Conservation (phyloP, 2,113 vertebrate genomes). For the Neotoma lepida region DNA sequence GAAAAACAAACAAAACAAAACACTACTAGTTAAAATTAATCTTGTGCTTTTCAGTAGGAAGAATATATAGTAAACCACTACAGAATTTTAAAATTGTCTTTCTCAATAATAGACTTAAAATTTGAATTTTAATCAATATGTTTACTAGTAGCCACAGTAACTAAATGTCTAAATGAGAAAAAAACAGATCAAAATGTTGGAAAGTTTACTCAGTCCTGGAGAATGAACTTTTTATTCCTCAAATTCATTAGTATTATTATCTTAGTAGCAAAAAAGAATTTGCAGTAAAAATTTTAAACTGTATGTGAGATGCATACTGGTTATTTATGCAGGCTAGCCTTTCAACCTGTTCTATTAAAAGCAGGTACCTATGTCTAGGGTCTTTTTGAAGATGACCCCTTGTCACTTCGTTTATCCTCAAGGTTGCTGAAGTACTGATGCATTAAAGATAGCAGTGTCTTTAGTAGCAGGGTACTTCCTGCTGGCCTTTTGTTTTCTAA, state of each 20-base stretch:
- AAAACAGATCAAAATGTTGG: not conserved
- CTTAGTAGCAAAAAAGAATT: not conserved
- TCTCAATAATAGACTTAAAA: not conserved
- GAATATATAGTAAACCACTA: not conserved
- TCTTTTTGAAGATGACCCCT: not conserved
- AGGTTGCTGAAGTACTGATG: not conserved
- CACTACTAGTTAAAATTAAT: not conserved
- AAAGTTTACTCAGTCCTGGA: not conserved
- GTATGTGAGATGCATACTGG: not conserved
- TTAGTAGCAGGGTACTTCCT: not conserved
- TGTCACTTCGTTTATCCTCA: not conserved
- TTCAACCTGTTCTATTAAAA: not conserved
- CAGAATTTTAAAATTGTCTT: constrained; percentile 23
- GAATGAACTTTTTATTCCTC: not conserved
- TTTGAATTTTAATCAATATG: not conserved
- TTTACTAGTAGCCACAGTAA: not conserved
- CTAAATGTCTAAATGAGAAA: constrained; percentile 13
- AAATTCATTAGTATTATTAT: not conserved
- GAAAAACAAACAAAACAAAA: not conserved
- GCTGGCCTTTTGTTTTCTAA: not conserved
- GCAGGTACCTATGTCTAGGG: not conserved
- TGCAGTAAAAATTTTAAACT: constrained; percentile 17
- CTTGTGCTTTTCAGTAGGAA: constrained; percentile 40
- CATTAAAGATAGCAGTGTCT: not conserved
- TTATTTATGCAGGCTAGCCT: not conserved